Evolutionary conservation across 2,113 vertebrate species (phyloP).

Genomic region (Halcyon malimbica): DNA sequence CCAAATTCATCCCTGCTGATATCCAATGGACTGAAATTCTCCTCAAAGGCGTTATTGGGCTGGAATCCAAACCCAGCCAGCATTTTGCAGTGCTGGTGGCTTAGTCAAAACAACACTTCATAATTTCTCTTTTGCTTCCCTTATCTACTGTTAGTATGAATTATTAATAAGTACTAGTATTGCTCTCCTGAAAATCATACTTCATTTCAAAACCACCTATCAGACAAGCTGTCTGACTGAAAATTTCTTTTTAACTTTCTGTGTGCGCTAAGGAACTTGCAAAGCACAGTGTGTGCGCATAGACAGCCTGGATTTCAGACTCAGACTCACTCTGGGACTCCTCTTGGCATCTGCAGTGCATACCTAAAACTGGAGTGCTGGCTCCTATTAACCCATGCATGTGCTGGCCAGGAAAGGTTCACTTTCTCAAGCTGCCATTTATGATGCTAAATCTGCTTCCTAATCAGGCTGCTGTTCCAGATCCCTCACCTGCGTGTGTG

Average conservation of each 20-base stretch:
- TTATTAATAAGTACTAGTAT: constrained; percentile 36
- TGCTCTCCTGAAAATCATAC: background rate
- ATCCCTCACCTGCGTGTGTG: background rate
- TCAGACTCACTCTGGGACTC: background rate
- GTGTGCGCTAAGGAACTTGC: background rate
- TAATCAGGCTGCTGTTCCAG: background rate
- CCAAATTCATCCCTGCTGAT: constrained; percentile 42
- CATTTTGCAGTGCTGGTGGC: constrained; percentile 39
- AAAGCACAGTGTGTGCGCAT: background rate
- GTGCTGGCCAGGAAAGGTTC: background rate
- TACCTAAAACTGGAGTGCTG: background rate
- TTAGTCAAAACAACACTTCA: constrained; percentile 44
- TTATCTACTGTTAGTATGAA: constrained; percentile 12
- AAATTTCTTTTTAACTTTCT: constrained; percentile 26
- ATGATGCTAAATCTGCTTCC: background rate
- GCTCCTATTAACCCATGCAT: background rate
- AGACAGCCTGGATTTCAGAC: background rate
- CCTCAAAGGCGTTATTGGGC: background rate
- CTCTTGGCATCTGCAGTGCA: constrained; percentile 13
- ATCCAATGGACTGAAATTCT: constrained; percentile 42
- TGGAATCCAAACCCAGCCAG: constrained; percentile 30
- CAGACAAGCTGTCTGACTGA: constrained; percentile 11
- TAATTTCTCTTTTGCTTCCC: constrained; percentile 15
- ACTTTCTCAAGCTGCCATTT: background rate
- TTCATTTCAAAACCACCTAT: constrained; percentile 27